These are phyloP conservation scores for Tamias sibiricus DNA, from an alignment of 2,113 vertebrate genomes.

Conservation along the genomic window DNA sequence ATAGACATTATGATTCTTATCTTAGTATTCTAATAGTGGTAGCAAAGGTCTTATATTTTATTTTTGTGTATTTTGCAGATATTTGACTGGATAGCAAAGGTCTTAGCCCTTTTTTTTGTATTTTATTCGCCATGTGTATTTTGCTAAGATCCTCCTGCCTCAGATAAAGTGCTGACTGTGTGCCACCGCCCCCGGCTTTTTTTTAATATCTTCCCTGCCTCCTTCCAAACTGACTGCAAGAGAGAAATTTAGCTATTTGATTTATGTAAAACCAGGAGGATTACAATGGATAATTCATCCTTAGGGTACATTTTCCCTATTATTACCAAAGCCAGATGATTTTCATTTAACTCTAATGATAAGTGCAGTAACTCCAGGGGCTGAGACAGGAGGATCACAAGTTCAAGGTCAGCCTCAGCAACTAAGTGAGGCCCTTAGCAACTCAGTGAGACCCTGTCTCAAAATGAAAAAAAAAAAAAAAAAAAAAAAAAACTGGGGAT, in stretches of 20 bases:
- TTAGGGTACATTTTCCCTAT: slow-evolving; percentile 54
- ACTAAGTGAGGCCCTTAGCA: too few relatives aligned
- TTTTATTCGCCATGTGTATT: too few relatives aligned
- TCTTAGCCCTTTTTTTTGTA: too few relatives aligned
- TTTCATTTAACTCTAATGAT: slow-evolving; percentile 35
- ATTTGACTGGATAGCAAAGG: slow-evolving; percentile 62
- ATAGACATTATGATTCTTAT: slow-evolving; percentile 51
- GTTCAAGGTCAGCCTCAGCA: too few relatives aligned
- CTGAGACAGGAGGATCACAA: too few relatives aligned
- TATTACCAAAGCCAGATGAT: slow-evolving; percentile 57
- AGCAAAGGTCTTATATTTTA: slow-evolving; percentile 68
- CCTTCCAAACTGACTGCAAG: slow-evolving; percentile 23
- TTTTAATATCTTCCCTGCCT: slow-evolving; percentile 59
- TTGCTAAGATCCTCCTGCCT: too few relatives aligned
- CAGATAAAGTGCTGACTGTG: too few relatives aligned
- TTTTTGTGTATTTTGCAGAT: slow-evolving; percentile 77
- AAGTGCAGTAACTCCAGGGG: too few relatives aligned
- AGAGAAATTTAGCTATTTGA: slow-evolving; percentile 54
- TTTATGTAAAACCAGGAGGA: slow-evolving; percentile 34
- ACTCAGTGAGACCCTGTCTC: too few relatives aligned
- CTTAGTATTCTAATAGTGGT: slow-evolving; percentile 72
- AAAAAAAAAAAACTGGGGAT: too few relatives aligned
- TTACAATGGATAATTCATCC: slow-evolving; percentile 57
- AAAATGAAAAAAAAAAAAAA: too few relatives aligned
- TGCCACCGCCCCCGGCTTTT: too few relatives aligned